phyloP scores from a whole-genome alignment of 2,797 vertebrate genomes.

The Acrocephalus scirpaceus region DNA sequence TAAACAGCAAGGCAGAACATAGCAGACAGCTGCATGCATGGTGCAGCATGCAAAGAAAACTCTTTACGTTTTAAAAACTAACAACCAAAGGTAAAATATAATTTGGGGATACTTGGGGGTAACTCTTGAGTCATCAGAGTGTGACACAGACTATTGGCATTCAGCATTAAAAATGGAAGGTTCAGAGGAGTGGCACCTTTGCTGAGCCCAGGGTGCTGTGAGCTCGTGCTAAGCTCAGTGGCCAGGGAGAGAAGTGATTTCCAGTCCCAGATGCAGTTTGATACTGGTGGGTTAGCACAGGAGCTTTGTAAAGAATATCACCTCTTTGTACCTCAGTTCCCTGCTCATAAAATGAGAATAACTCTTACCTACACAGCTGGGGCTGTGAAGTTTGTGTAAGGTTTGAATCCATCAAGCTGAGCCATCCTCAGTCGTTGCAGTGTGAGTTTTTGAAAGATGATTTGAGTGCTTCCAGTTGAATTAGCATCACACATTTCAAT shows the following conservation, averaged over 20 bases:
- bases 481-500: background rate
- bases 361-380: background rate
- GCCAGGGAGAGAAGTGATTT: background rate
- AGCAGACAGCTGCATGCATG: background rate
- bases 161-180: background rate
- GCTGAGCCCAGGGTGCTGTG: background rate
- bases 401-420: background rate
- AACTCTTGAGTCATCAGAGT: background rate
- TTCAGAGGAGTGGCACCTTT: background rate
- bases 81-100: background rate
- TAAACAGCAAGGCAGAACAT: background rate
- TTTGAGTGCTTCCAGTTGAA: background rate
- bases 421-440: background rate
- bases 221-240: background rate
- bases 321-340: background rate
- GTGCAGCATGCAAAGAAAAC: background rate
- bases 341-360: background rate
- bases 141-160: rapidly evolving
- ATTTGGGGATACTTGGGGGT: rapidly evolving
- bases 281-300: background rate
- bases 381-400: background rate
- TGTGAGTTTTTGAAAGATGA: background rate
- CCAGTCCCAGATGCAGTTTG: background rate
- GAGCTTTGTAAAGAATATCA: background rate
- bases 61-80: background rate